A percentile compares a stretch with the other conserved stretches of the same genome.
phyloP scores from a whole-genome alignment of 1,140 invertebrate species.

The Solenopsis invicta region DNA sequence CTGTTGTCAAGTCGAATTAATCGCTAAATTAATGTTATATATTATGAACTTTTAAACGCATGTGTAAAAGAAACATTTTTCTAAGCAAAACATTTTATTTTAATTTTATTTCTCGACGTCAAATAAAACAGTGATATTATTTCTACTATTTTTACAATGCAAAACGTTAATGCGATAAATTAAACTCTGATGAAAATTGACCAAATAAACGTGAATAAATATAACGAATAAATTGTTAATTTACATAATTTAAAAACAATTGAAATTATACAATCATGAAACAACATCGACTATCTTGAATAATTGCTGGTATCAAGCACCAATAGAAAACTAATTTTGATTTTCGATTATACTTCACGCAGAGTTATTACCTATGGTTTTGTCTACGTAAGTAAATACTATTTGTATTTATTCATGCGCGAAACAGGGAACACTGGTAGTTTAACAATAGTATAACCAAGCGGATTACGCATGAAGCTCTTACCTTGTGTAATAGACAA shows the following conservation, averaged over 20 bases:
- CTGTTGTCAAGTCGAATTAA: neutral
- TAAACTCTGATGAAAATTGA: neutral
- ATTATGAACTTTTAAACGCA: neutral
- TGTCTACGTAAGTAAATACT: slow-evolving; percentile 23
- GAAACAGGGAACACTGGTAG: neutral
- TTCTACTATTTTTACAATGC: neutral
- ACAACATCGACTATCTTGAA: neutral
- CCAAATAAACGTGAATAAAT: neutral
- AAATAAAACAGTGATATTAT: neutral
- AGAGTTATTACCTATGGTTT: neutral
- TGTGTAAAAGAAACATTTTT: neutral
- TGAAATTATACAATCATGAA: neutral
- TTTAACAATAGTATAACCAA: neutral
- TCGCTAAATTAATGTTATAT: neutral
- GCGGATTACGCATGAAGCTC: slow-evolving; percentile 21
- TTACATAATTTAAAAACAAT: neutral
- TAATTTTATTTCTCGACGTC: neutral
- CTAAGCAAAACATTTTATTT: neutral
- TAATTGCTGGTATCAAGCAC: neutral
- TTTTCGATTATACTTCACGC: neutral
- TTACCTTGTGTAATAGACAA: slow-evolving; percentile 16
- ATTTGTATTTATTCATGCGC: neutral
- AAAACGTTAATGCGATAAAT: neutral
- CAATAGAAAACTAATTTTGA: neutral
- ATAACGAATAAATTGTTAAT: neutral